Conservation (phyloP, 1,140 invertebrate species). For the Tetragnatha versicolor region DNA sequence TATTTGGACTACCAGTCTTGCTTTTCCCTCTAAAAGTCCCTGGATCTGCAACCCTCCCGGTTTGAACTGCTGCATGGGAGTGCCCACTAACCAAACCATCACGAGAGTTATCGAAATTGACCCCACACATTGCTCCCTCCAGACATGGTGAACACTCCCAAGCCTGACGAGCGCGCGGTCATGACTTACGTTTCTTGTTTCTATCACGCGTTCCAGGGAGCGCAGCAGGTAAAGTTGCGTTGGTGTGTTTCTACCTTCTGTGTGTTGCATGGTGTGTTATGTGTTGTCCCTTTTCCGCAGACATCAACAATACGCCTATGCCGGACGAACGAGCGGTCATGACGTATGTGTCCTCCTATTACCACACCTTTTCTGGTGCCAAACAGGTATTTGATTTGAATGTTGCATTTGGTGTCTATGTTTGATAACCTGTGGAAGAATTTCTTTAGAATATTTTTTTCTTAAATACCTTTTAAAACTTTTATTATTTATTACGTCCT, state of each 20-base stretch:
- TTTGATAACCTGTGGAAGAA: too few relatives aligned
- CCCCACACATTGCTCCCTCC: slow-evolving; percentile 63
- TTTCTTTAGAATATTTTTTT: too few relatives aligned
- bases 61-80: slow-evolving; percentile 52
- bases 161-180: slow-evolving; percentile 96
- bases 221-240: slow-evolving; percentile 83
- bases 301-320: slow-evolving; percentile 97
- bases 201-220: slow-evolving; percentile 98
- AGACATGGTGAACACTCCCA: slow-evolving; percentile 98
- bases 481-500: too few relatives aligned
- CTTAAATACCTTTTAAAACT: too few relatives aligned
- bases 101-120: background rate
- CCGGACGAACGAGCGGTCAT: slow-evolving; percentile 99
- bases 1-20: too few relatives aligned
- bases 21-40: too few relatives aligned
- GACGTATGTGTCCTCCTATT: slow-evolving; percentile 99
- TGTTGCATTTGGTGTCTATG: too few relatives aligned
- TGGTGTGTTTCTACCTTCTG: background rate
- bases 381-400: slow-evolving; percentile 97
- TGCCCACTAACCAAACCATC: slow-evolving; percentile 10
- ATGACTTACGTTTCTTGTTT: slow-evolving; percentile 99
- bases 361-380: slow-evolving; percentile 99
- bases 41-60: too few relatives aligned
- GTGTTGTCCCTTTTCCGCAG: slow-evolving; percentile 69
- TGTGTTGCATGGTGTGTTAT: slow-evolving; percentile 48